Conservation (phyloP, 2,113 vertebrate species). For the Sapayoa aenigma region DNA sequence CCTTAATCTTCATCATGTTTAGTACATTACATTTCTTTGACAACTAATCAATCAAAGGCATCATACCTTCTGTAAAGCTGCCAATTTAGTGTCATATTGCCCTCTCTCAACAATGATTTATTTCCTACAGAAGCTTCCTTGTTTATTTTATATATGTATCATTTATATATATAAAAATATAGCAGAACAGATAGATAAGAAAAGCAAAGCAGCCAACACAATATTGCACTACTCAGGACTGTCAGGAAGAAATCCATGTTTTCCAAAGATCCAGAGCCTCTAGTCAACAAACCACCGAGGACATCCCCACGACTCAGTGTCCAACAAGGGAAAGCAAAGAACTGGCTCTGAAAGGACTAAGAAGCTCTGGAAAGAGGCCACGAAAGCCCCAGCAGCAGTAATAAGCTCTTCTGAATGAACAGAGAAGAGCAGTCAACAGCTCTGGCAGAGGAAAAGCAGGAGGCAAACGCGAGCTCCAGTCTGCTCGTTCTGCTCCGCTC, state of each 20-base stretch:
- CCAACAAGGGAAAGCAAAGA: background rate
- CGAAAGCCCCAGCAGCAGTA: background rate
- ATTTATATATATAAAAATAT: background rate
- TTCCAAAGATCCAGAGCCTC: background rate
- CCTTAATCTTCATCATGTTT: conserved; percentile 62
- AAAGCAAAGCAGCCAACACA: background rate
- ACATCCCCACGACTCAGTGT: background rate
- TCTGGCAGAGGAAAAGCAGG: conserved; percentile 8
- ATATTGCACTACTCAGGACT: background rate
- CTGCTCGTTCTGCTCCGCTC: background rate
- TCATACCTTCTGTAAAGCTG: conserved; percentile 58
- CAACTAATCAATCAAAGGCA: conserved; percentile 71
- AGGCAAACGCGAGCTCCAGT: background rate
- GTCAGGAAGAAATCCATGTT: background rate
- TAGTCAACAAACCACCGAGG: background rate
- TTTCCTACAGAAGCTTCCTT: conserved; percentile 60
- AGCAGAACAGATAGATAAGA: background rate
- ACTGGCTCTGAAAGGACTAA: background rate
- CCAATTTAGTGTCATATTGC: conserved; percentile 57
- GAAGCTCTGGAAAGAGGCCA: conserved; percentile 14
- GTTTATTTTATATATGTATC: conserved; percentile 41
- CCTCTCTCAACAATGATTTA: conserved; percentile 54
- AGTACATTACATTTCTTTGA: conserved; percentile 68
- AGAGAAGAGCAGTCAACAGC: background rate
- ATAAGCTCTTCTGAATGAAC: background rate